These are phyloP conservation scores for Ploceus nigricollis DNA, from an alignment of 2,113 vertebrate genomes.

Conservation along the genomic window DNA sequence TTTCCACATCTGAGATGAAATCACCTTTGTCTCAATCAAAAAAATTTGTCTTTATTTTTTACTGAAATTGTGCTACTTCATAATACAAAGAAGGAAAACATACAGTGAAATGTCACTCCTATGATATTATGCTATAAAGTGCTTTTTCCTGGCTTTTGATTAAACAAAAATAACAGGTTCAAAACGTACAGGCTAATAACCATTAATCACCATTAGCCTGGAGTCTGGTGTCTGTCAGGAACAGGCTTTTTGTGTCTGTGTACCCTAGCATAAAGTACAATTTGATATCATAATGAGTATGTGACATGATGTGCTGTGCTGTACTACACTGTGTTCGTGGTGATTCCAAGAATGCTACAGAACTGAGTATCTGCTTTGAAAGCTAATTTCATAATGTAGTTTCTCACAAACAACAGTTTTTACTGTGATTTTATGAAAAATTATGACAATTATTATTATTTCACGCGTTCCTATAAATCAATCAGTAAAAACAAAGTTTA, in stretches of 20 bases:
- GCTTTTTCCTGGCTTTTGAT: neutral
- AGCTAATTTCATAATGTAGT: neutral
- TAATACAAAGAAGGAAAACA: neutral
- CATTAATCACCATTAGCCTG: constrained; percentile 21
- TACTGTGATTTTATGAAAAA: neutral
- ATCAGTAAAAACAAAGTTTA: neutral
- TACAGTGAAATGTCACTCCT: neutral
- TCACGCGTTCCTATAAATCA: neutral
- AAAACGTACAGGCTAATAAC: neutral
- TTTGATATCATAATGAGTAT: constrained; percentile 8
- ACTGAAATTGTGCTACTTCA: neutral
- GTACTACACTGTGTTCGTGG: accelerated
- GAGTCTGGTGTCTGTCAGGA: constrained; percentile 29
- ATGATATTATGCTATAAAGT: neutral
- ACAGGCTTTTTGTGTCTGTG: neutral
- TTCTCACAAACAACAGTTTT: neutral
- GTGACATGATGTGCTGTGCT: neutral
- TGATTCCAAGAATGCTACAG: neutral
- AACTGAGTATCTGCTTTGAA: neutral
- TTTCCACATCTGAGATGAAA: neutral
- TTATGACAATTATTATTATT: neutral
- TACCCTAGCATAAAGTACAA: neutral
- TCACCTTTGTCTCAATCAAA: neutral
- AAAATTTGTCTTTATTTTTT: neutral
- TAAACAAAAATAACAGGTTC: constrained; percentile 33